Evolutionary conservation across 37 sponge, comb jelly and placozoan genomes (phyloP), one percentile per base, ranked within the genome.

Genomic region (Dysidea cf. avara): DNA sequence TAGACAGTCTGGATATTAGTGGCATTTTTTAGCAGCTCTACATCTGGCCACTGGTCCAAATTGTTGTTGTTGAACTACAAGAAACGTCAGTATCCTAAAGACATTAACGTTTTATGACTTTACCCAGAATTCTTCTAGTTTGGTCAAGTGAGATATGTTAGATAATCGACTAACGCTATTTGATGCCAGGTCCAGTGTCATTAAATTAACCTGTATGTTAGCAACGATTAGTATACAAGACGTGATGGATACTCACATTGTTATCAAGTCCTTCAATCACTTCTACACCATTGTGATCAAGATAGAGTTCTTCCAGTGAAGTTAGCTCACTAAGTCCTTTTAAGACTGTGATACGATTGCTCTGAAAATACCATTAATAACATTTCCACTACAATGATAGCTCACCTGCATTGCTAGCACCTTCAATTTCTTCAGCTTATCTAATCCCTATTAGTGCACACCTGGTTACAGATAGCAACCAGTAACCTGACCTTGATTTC

Each of bases 81-180:
- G 29, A 56, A 13, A 11, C 18, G 26, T 64, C 32, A 50, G 39
- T 52, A 49, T 25, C 5, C n/a, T 29, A n/a, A 52, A n/a, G 63
- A 77, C 34, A 14, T 16, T 12, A 16, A 34, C 11, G 39, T 18
- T 33, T 31, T 26, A 59, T n/a, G 25, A 59, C n/a, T 76, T 79
- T 66, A 92, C 93, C 93, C 93, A 92, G 68, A 92, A 88, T 26
- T 92, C 93, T 55, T 88, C 86, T 46, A 92, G 68, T 18, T 74
- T 62, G 25, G 68, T 64, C 13, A 92, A 66, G 39, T 83, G 85
- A 35, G 79, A 78, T 7, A 88, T 64, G 25, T 81, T 75, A 7
- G 43, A 30, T 7, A 92, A 2, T 37, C 75, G 74, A 25, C 34
- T 75, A 73, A 92, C 81, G 20, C 37, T 34, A 53, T 92, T 92